Conservation (phyloP, 2,888 invertebrate species). For the Eledona agricola region DNA sequence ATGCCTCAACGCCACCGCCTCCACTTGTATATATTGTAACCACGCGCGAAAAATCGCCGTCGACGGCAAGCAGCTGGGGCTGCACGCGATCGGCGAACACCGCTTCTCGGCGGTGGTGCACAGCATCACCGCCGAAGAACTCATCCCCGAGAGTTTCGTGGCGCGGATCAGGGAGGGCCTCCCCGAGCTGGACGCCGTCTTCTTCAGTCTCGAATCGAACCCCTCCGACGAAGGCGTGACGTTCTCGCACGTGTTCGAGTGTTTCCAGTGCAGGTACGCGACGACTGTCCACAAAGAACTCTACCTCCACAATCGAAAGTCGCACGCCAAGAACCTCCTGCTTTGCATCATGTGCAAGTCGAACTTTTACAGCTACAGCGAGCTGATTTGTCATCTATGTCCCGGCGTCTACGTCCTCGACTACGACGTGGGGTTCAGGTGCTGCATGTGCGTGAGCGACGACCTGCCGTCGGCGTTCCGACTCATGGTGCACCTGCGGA, state of each 20-base stretch:
- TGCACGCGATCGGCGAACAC: conserved; percentile 83
- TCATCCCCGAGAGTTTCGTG: conserved; percentile 76
- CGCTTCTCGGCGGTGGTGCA: conserved; percentile 81
- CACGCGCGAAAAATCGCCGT: conserved; percentile 87
- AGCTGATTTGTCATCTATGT: conserved; percentile 86
- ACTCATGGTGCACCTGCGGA: conserved; percentile 86
- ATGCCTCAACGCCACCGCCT: conserved; percentile 75
- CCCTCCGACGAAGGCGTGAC: conserved; percentile 67
- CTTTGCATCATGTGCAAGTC: conserved; percentile 88
- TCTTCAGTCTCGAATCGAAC: conserved; percentile 78
- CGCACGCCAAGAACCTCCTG: conserved; percentile 84
- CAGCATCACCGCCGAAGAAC: conserved; percentile 79
- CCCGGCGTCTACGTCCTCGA: conserved; percentile 76
- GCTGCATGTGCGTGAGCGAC: conserved; percentile 81
- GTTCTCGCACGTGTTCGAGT: conserved; percentile 79
- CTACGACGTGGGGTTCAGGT: conserved; percentile 77
- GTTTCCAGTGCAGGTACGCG: conserved; percentile 85
- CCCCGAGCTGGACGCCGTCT: conserved; percentile 69
- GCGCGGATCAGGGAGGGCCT: conserved; percentile 71
- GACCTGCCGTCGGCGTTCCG: conserved; percentile 87
- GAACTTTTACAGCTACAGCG: conserved; percentile 88
- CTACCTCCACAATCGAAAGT: conserved; percentile 85
- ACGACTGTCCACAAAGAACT: conserved; percentile 84
- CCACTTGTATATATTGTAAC: conserved; percentile 83
- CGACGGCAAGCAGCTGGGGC: conserved; percentile 80